Base-by-base conservation (phyloP, 2,113 vertebrate species). In the Cheilinus undulatus region DNA sequence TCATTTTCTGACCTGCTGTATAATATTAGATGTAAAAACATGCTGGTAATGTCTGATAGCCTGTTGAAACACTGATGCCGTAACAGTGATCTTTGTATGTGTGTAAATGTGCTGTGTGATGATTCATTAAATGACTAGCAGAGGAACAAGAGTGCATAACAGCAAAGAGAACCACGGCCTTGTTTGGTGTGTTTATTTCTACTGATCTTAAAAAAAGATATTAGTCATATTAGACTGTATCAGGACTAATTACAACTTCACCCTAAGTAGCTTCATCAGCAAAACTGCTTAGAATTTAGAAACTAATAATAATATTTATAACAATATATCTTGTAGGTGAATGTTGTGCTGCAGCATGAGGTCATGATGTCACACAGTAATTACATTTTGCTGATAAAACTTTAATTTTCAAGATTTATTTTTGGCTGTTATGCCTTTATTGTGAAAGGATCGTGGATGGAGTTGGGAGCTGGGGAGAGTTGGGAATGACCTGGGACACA, bases 31-130 rank as follows among this genome's bases (percentile, higher is more conserved):
- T 61, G 26, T 56, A 22, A 56, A 30, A 34, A 67, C 10, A 48
- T 32, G 26, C 7, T 22, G 38, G 3, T 53, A 14, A 60, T 49
- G 15, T 50, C 20, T 45, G 52, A 10, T 52, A 38, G n/a, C 43
- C 30, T 60, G 68, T 40, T 84, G 14, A 43, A 77, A 53, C 36
- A 19, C 52, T 69, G 43, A 2, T 58, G 43, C 14, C 3, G 2
- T 38, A 14, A 8, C 22, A n/a, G 27, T 52, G 32, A 6, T 3
- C 19, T 42, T 19, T 7, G 40, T 42, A 42, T 15, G 17, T 42
- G 40, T 42, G 15, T 42, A 1, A 3, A 42, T 17, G 2, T 23
- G 49, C 23, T 52, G 13, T 69, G 11, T 36, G 38, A 15, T 58
- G 43, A 49, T 43, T 68, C n/a, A 42, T 24, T 38, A 22, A 54